Conservation (phyloP, 2,888 invertebrate genomes). For the Lycophotia porphyrea region DNA sequence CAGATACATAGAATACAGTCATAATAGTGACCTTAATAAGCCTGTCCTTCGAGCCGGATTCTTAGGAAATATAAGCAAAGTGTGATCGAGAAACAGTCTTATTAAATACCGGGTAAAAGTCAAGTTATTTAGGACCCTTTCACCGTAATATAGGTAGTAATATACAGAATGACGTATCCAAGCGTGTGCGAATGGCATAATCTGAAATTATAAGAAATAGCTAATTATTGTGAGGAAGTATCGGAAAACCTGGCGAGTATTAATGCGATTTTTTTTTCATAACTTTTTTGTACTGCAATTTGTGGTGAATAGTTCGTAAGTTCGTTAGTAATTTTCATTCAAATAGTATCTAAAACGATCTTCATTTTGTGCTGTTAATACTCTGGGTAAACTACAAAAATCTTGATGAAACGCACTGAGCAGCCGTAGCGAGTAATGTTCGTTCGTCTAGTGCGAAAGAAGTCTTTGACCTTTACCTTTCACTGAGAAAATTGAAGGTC, state of each 20-base stretch:
- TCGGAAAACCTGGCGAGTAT: background rate
- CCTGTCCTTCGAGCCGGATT: slow-evolving; percentile 1
- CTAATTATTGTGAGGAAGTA: background rate
- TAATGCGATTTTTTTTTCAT: no score
- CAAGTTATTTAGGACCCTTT: slow-evolving; percentile 9
- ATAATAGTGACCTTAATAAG: slow-evolving; percentile 18
- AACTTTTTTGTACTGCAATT: background rate
- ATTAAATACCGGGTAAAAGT: slow-evolving; percentile 18
- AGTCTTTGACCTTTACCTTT: background rate
- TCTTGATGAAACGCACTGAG: background rate
- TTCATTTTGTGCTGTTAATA: background rate
- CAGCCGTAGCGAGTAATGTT: background rate
- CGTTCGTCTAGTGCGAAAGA: no score
- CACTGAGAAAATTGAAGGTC: background rate
- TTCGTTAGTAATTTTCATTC: background rate
- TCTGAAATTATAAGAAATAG: background rate
- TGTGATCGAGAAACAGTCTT: slow-evolving; percentile 26
- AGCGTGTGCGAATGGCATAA: background rate
- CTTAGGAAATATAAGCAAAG: background rate
- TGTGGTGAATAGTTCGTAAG: background rate
- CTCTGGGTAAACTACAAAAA: background rate
- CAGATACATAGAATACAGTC: slow-evolving; percentile 4
- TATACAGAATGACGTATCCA: background rate
- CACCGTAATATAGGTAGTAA: background rate
- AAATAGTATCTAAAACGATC: background rate